Percentiles rank a stretch among this genome's conserved stretches.
phyloP scores from a whole-genome alignment of 2,888 invertebrate genomes.

The Psococerastis gibbosa region DNA sequence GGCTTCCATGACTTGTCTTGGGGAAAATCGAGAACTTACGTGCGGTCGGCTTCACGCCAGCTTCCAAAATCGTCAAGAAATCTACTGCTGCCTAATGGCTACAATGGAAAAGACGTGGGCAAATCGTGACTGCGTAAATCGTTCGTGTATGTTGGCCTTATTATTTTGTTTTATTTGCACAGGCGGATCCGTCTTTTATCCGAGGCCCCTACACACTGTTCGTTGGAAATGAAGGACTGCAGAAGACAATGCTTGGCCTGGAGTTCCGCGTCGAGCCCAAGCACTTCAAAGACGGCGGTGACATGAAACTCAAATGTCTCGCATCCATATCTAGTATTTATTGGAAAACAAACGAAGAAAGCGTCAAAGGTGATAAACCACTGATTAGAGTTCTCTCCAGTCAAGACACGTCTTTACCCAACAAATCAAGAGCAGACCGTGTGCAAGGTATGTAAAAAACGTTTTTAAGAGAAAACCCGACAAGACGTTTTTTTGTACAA shows the following conservation, averaged over 20 bases:
- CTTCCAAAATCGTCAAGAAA: no score
- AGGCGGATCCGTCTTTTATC: conserved; percentile 19
- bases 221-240: conserved; percentile 43
- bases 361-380: conserved; percentile 58
- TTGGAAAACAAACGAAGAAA: conserved; percentile 74
- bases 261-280: conserved; percentile 63
- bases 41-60: no score
- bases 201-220: conserved; percentile 31
- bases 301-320: conserved; percentile 75
- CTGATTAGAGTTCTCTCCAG: conserved; percentile 57
- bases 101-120: no score
- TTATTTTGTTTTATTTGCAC: no score
- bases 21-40: no score
- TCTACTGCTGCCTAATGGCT: no score
- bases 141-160: no score
- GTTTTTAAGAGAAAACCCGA: no score
- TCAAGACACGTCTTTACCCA: conserved; percentile 24
- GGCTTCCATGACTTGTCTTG: no score
- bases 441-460: conserved; percentile 48
- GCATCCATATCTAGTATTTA: conserved; percentile 75
- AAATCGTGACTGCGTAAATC: no score
- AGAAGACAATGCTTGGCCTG: conserved; percentile 55
- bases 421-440: conserved; percentile 48
- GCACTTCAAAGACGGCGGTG: conserved; percentile 59
- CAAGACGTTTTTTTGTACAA: no score